Evolutionary conservation across 92 coral and sea anemone species (phyloP), one percentile per base, ranked within the genome.

Genomic region (Paramuricea clavata): DNA sequence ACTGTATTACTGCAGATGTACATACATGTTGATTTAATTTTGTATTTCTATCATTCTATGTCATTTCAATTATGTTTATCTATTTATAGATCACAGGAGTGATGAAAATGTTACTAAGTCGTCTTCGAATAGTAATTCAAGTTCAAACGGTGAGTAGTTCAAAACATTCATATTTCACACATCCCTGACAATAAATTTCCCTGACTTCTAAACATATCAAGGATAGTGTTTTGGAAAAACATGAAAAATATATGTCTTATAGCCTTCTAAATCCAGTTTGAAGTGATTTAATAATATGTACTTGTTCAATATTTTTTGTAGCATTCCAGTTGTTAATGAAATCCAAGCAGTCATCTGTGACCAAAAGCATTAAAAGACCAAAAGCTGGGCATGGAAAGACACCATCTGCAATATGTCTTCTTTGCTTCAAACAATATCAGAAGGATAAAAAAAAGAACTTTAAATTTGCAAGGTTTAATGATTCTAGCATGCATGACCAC

Each of bases 351-450:
- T 23, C 81, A 75, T 43, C 81, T 47, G 52, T 19, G 32, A 47
- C 13, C 65, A 75, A 75, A 75, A 75, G 65, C 30, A 47, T 36
- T 36, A 73, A 75, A 75, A 49, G 54, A 32, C 74, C 41, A 68
- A 68, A 68, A 47, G 50, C 81, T 47, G 81, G 81, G 43, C 60
- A 75, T 75, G 81, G 65, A 50, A 75, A 75, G 23, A 75, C 81
- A 75, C 42, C 26, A 49, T 47, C 81, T 75, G 81, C 81, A 35
- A 44, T 75, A 75, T 75, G 81, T 75, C 81, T 75, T 75, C 30
- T 75, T 75, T 75, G 81, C 81, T 75, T 35, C 32, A 44, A 75
- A 41, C 81, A 71, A 41, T 75, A 75, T 49, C 50, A 75, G n/a
- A 75, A 75, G 65, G 81, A 75, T 17, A 2, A 28, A 27, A 47